Evolutionary conservation across 2,113 vertebrate species (phyloP).

Genomic region (Oryctolagus cuniculus): DNA sequence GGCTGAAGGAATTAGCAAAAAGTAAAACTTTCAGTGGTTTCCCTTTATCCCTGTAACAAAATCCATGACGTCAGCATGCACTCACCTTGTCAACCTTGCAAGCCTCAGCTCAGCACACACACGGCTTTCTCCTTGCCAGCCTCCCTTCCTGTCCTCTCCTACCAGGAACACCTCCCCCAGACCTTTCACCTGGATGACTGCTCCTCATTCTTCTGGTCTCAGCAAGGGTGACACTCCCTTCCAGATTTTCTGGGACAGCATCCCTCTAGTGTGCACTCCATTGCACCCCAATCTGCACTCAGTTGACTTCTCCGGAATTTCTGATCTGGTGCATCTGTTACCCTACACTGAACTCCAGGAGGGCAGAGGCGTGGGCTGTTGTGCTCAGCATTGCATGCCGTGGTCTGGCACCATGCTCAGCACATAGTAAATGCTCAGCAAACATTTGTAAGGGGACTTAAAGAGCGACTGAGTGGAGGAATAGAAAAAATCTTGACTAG

Average conservation of each 20-base stretch:
- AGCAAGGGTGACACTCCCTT: background rate
- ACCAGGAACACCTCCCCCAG: background rate
- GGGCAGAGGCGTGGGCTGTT: background rate
- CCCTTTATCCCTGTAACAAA: background rate
- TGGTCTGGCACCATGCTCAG: background rate
- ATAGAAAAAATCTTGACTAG: background rate
- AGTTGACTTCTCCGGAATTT: background rate
- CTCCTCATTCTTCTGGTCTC: background rate
- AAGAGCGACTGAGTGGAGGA: background rate
- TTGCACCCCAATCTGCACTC: background rate
- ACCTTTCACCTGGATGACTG: background rate
- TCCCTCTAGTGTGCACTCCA: background rate
- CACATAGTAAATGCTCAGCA: background rate
- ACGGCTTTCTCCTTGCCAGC: background rate
- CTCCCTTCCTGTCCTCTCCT: background rate
- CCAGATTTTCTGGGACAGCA: background rate
- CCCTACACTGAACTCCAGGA: background rate
- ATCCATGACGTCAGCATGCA: background rate
- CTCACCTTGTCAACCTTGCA: background rate
- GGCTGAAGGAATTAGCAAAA: conserved; percentile 18
- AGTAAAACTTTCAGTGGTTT: background rate
- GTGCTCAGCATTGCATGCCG: background rate
- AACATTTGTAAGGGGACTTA: background rate
- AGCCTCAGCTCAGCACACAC: background rate
- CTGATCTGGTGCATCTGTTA: background rate